Base-by-base conservation (phyloP, 2,888 invertebrate genomes). In the Tenthredo amoena region DNA sequence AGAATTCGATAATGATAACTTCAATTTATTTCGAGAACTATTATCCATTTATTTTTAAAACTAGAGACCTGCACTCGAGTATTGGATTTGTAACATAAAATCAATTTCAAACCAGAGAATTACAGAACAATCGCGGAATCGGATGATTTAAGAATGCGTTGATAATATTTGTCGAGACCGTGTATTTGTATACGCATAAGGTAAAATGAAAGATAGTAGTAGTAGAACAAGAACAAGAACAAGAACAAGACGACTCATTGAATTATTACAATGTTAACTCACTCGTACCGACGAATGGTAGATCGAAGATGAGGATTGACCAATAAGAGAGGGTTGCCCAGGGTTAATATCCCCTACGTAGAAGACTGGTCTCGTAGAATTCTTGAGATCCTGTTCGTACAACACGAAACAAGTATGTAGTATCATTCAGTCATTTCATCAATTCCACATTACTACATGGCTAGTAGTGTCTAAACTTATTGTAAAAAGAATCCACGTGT, bases 331-430 rank as follows among this genome's bases (percentile, higher is more conserved):
- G 72, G 91, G 89, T 82, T 91, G 92, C 40, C 90, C 91, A 1
- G 90, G 88, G 85, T 89, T 92, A 55, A 92, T 89, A 72, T 93
- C 93, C n/a, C 93, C 93, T 92, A 93, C 92, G 87, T 93, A 93
- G 87, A 93, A 93, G 68, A 93, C 89, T 84, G 93, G 93, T 87
- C 93, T 91, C 79, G 88, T 92, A 55, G 93, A 91, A 88, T 91
- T 93, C 89, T 91, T 91, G 88, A 93, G 92, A 89, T 92, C 93
- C 93, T 93, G 79, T 9, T 87, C 84, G 31, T 55, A 71, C 40
- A 58, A 82, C 21, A 50, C 50, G 58, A 71, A 84, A 65, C 58
- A 85, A 5, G 82, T 50, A 76, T 40, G 72, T 31, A 55, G 18
- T 50, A 55, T 55, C 50, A 34, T 77, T 77, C 18, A 40, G 77